phyloP scores from a whole-genome alignment of 2,113 vertebrate genomes.

The Carettochelys insculpta region DNA sequence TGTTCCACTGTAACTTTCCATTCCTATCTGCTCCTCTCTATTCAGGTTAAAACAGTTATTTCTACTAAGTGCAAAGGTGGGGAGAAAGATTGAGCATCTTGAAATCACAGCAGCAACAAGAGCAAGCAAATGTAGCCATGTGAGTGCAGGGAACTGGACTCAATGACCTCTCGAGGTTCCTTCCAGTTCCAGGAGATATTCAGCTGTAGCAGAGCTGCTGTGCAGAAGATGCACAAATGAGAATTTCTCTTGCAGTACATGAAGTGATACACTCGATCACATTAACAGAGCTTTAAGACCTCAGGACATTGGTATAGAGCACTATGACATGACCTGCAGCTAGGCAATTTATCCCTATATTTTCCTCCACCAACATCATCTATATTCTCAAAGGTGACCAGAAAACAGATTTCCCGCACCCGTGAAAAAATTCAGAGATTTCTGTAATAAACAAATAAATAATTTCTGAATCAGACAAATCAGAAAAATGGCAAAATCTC shows the following conservation, averaged over 20 bases:
- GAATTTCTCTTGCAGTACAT: background rate
- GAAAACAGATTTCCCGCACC: background rate
- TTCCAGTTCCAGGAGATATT: too few relatives aligned
- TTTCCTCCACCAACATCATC: too few relatives aligned
- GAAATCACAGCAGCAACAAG: background rate
- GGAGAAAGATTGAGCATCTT: background rate
- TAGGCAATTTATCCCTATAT: background rate
- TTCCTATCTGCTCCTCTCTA: background rate
- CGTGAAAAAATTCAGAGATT: too few relatives aligned
- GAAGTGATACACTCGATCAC: background rate
- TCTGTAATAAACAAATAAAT: too few relatives aligned
- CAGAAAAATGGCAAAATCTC: too few relatives aligned
- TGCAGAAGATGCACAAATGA: background rate
- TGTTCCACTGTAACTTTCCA: background rate
- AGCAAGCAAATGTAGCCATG: background rate
- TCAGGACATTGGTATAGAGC: background rate
- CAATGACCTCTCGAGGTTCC: too few relatives aligned
- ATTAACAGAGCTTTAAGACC: background rate
- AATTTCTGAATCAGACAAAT: too few relatives aligned
- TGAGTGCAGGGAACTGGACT: too few relatives aligned
- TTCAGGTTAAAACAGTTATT: background rate
- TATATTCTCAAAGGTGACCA: background rate
- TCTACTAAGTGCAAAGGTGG: background rate
- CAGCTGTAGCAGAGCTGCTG: rapidly evolving
- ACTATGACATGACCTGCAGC: background rate